Evolutionary conservation across 2,113 vertebrate genomes (phyloP), one percentile per base, ranked within the genome.

Genomic region (Chauna torquata): DNA sequence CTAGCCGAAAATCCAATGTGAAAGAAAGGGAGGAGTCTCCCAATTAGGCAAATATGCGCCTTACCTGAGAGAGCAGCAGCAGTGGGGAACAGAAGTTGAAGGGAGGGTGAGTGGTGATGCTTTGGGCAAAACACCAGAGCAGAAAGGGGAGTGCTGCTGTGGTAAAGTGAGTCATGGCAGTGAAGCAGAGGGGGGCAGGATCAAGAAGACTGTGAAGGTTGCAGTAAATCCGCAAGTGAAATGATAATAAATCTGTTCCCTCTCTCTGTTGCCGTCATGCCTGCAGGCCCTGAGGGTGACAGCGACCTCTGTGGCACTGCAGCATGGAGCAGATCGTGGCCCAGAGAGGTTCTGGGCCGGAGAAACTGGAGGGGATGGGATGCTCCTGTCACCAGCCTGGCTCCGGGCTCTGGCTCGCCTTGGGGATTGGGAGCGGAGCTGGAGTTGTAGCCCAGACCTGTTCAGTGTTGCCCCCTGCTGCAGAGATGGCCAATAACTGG

Each of bases 381-480:
- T 44, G 18, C 38, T 45, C 19, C 38, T 12, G 50, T 42, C 42
- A 42, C 42, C 42, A 42, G 42, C 42, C 9, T 9, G 12, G 50
- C 50, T 52, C 23, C 50, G 14, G 50, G 25, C 50, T 52, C 50
- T 8, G 50, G 50, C 52, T 55, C 28, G 30, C 54, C 54, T 16
- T 6, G 2, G 54, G 54, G 54, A 52, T 19, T 57, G 9, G 16
- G 27, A 59, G 70, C 72, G 42, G 85, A 1, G 16, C 86, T 7
- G 36, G 55, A 69, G 36, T 19, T n/a, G 0, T 54, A 30, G 68
- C 68, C 74, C 54, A 1, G 58, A 8, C 25, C 71, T 77, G 76
- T 72, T 49, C 93, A 72, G 81, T 68, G 90, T 89, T 89, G 86
- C 93, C 90, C 90, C 85, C 93, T 92, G 92, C 92, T 72, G 90